phyloP scores from a whole-genome alignment of 2,113 vertebrate genomes.

The Paramormyrops kingsleyae region DNA sequence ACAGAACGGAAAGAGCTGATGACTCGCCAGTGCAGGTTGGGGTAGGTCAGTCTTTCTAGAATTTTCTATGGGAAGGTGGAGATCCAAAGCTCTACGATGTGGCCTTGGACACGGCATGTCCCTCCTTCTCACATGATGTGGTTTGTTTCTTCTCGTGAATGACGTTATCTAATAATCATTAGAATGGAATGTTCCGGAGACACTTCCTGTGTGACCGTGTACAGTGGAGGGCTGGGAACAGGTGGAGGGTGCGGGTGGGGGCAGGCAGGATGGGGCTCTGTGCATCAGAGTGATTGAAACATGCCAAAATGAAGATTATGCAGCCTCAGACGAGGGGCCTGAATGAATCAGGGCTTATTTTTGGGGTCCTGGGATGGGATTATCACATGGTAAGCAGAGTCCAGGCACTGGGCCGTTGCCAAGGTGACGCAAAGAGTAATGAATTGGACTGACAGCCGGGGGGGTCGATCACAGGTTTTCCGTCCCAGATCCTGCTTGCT shows the following conservation, averaged over 20 bases:
- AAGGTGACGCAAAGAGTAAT: conserved; percentile 5
- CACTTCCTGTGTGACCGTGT: neutral
- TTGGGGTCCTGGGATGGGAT: conserved; percentile 37
- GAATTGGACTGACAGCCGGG: conserved; percentile 17
- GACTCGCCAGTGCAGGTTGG: neutral
- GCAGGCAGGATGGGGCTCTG: conserved; percentile 21
- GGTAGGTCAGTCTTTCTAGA: neutral
- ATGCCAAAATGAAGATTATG: conserved; percentile 51
- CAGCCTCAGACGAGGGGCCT: conserved; percentile 42
- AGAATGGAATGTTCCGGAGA: neutral
- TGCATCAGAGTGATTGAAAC: conserved; percentile 49
- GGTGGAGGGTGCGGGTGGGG: conserved; percentile 11
- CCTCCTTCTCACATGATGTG: neutral
- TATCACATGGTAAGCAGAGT: conserved; percentile 35
- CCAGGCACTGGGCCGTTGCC: conserved; percentile 12
- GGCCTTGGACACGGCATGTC: neutral
- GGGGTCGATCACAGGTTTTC: conserved; percentile 7
- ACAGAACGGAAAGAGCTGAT: neutral
- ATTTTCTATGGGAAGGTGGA: neutral
- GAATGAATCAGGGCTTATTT: conserved; percentile 47
- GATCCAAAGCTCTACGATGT: neutral
- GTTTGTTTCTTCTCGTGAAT: neutral
- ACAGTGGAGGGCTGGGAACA: neutral
- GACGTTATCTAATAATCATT: neutral
- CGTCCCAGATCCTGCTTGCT: neutral